phyloP scores from a whole-genome alignment of 2,888 invertebrate genomes.

The Loripinus fragilis region DNA sequence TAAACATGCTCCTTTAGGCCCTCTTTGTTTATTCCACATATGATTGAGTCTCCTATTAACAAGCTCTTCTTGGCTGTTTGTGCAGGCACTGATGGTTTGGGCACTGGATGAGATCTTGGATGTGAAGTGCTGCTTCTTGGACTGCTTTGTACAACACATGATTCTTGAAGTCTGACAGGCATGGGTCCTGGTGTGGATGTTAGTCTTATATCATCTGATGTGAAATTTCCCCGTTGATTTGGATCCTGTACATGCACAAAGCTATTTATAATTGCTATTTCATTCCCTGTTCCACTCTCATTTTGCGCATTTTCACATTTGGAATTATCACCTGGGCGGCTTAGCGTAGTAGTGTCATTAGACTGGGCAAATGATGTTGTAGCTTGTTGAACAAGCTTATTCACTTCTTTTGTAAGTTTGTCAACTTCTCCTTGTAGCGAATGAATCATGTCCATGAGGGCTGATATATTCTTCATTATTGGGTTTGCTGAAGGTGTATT shows the following conservation, averaged over 20 bases:
- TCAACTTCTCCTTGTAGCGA: background rate
- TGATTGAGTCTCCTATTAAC: background rate
- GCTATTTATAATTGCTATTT: too few species aligned
- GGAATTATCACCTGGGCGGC: background rate
- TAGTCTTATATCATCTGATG: background rate
- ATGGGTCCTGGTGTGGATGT: background rate
- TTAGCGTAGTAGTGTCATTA: background rate
- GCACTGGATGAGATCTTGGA: background rate
- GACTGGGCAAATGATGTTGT: background rate
- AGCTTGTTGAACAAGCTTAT: background rate
- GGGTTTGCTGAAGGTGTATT: background rate
- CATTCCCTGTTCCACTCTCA: background rate
- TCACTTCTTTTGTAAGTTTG: background rate
- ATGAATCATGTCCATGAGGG: background rate
- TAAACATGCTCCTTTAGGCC: background rate
- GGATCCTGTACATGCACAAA: background rate
- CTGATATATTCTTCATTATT: background rate
- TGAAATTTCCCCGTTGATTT: background rate
- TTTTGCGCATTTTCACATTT: background rate
- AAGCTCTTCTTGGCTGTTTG: too few species aligned
- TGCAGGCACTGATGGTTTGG: too few species aligned
- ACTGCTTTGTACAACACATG: background rate
- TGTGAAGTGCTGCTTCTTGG: background rate
- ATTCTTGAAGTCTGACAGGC: background rate
- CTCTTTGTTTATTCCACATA: background rate